Percentiles rank a stretch among this genome's conserved stretches.
Evolutionary conservation across 2,113 vertebrate species (phyloP).

Genomic region (Corythoichthys intestinalis): DNA sequence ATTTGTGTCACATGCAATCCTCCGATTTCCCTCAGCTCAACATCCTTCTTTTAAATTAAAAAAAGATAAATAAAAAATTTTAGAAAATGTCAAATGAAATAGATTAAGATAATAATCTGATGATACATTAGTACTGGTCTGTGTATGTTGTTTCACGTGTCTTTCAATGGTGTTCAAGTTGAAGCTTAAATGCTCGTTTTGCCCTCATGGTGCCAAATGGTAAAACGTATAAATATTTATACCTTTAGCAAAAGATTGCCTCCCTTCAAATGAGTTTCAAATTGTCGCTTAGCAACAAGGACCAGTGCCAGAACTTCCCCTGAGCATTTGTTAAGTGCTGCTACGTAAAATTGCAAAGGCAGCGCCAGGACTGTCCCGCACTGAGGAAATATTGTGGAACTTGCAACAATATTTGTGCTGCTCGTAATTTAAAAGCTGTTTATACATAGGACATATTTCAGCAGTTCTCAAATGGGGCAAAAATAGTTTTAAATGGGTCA

Average conservation of each 20-base stretch:
- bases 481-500: conserved; percentile 1
- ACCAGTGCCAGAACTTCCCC: conserved; percentile 17
- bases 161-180: conserved; percentile 6
- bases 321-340: conserved; percentile 28
- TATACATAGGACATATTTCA: background rate
- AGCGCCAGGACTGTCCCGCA: background rate
- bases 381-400: conserved; percentile 6
- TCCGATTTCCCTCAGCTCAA: conserved; percentile 10
- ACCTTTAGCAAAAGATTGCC: conserved; percentile 31
- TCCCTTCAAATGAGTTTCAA: conserved; percentile 28
- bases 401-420: background rate
- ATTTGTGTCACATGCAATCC: conserved; percentile 20
- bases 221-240: conserved; percentile 40
- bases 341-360: conserved; percentile 11
- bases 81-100: no score
- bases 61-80: no score
- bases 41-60: conserved; percentile 2
- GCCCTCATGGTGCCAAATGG: conserved; percentile 21
- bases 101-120: no score
- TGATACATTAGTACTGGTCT: no score
- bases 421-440: background rate
- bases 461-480: background rate
- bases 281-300: conserved; percentile 36
- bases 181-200: conserved; percentile 3
- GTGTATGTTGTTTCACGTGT: conserved; percentile 3